phyloP scores from a whole-genome alignment of 2,888 invertebrate species.

The Pocota personata region DNA sequence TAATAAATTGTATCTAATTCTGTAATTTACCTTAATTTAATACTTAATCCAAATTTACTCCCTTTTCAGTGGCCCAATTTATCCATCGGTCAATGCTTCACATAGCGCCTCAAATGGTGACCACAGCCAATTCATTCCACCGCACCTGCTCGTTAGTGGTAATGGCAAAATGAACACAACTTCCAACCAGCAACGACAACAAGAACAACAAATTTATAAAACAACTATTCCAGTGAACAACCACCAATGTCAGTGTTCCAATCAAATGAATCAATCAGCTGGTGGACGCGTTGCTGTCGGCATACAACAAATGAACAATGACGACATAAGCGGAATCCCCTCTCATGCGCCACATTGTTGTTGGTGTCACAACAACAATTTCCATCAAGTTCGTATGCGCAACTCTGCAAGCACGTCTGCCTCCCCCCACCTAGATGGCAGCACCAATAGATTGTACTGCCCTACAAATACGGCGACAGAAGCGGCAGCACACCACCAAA shows the following conservation, averaged over 20 bases:
- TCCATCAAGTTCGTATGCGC: conserved; percentile 49
- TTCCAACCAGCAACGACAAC: conserved; percentile 74
- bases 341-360: conserved; percentile 51
- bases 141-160: conserved; percentile 36
- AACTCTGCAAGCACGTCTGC: conserved; percentile 53
- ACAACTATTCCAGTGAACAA: conserved; percentile 81
- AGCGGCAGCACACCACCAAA: conserved; percentile 59
- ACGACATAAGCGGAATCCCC: conserved; percentile 60
- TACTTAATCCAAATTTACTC: neutral
- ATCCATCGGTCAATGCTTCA: conserved; percentile 79
- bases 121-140: conserved; percentile 79
- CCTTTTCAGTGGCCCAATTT: conserved; percentile 76
- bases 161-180: conserved; percentile 50
- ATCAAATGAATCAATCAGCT: conserved; percentile 62
- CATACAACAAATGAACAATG: conserved; percentile 47
- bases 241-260: conserved; percentile 75
- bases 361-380: conserved; percentile 47
- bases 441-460: conserved; percentile 76
- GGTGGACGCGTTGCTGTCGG: conserved; percentile 8
- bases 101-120: conserved; percentile 68
- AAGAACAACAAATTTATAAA: conserved; percentile 77
- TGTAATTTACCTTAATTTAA: neutral
- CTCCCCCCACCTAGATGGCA: conserved; percentile 65
- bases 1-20: too few species aligned
- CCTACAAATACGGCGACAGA: conserved; percentile 80